phyloP scores from a whole-genome alignment of 2,888 invertebrate species.

The Lampropteryx suffumata region DNA sequence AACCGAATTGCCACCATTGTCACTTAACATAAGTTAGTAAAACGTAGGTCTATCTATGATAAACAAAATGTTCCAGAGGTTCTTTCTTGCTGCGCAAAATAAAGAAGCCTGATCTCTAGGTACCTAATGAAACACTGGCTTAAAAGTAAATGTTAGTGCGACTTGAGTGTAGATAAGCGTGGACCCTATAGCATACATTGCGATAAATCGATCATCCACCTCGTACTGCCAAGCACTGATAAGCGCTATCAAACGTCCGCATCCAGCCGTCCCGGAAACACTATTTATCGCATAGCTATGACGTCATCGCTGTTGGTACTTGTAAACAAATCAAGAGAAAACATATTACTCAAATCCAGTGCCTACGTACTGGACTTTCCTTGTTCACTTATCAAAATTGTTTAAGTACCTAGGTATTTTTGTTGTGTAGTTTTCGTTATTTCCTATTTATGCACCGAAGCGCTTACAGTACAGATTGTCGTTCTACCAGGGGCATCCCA shows the following conservation, averaged over 20 bases:
- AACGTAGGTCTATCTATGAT: too few species aligned
- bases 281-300: conserved; percentile 11
- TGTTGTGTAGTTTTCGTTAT: too few species aligned
- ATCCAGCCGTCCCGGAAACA: conserved; percentile 69
- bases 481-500: too few species aligned
- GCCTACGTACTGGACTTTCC: neutral
- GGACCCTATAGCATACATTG: conserved; percentile 54
- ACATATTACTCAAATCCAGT: neutral
- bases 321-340: conserved; percentile 9
- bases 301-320: conserved; percentile 9
- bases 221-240: conserved; percentile 55
- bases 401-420: too few species aligned
- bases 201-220: conserved; percentile 73
- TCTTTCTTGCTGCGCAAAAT: too few species aligned
- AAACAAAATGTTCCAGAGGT: too few species aligned
- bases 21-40: too few species aligned
- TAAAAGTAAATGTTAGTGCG: neutral
- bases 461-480: too few species aligned
- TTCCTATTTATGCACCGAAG: too few species aligned
- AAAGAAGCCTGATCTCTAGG: too few species aligned
- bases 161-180: conserved; percentile 34
- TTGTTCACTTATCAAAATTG: neutral
- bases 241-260: conserved; percentile 62
- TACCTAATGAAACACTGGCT: neutral
- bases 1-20: too few species aligned